These are phyloP conservation scores for Agriotes lineatus DNA, from an alignment of 2,888 invertebrate species.

Conservation along the genomic window DNA sequence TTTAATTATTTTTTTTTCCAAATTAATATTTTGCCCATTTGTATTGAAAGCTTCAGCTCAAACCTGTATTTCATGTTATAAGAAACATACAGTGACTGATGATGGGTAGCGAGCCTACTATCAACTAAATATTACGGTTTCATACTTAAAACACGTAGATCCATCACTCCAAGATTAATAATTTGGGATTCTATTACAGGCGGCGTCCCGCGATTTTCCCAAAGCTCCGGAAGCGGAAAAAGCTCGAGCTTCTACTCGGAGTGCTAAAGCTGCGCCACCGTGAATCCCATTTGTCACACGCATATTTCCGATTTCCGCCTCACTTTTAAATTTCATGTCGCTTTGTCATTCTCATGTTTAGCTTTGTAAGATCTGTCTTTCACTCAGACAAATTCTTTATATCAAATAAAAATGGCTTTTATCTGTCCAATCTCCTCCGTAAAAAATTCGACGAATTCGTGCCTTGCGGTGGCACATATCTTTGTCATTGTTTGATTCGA, in stretches of 20 bases:
- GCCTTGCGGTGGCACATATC: background rate
- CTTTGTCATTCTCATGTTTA: constrained; percentile 41
- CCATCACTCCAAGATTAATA: too few relatives aligned
- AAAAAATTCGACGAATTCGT: constrained; percentile 23
- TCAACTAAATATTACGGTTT: too few relatives aligned
- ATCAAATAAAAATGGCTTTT: constrained; percentile 36
- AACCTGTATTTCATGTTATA: too few relatives aligned
- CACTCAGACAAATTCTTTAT: constrained; percentile 29
- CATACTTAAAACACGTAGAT: too few relatives aligned
- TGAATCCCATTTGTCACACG: constrained; percentile 44
- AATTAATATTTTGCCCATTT: too few relatives aligned
- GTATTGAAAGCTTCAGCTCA: too few relatives aligned
- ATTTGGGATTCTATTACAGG: too few relatives aligned
- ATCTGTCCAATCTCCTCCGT: constrained; percentile 9
- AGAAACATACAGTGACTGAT: too few relatives aligned
- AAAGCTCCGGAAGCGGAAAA: too few relatives aligned
- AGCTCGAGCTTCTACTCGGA: constrained; percentile 25
- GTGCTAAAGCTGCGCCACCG: constrained; percentile 39
- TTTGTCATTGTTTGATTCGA: constrained; percentile 21
- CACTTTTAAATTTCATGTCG: constrained; percentile 43
- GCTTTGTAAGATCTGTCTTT: constrained; percentile 32
- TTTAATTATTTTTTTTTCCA: too few relatives aligned
- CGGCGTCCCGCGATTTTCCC: too few relatives aligned
- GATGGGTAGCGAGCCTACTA: too few relatives aligned
- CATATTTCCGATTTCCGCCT: constrained; percentile 46